These are phyloP conservation scores for Monodelphis domestica DNA, from an alignment of 2,797 vertebrate species.

Conservation along the genomic window DNA sequence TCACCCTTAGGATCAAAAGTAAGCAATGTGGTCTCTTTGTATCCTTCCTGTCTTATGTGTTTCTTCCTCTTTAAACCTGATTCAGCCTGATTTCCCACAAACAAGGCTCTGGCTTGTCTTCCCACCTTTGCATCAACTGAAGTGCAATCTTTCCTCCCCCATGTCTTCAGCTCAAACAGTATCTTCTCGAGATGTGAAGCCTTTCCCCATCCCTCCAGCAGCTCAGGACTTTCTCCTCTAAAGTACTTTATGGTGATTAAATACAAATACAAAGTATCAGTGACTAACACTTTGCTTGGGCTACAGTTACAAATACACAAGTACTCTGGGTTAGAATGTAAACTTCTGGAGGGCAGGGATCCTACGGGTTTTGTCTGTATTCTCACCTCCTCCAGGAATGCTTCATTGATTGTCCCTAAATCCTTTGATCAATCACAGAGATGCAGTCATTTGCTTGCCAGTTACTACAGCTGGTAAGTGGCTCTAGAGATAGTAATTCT, in stretches of 20 bases:
- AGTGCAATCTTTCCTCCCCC: neutral
- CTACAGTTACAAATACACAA: neutral
- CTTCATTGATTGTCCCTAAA: neutral
- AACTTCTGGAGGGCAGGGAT: neutral
- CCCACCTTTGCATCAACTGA: neutral
- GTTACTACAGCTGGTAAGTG: neutral
- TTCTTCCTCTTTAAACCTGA: neutral
- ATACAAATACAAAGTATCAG: neutral
- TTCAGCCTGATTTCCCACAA: neutral
- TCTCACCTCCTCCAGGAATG: neutral
- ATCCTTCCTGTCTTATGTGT: neutral
- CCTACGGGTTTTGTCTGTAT: neutral
- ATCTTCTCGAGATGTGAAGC: neutral
- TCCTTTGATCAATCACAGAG: neutral
- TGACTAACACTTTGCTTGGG: neutral
- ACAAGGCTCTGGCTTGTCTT: neutral
- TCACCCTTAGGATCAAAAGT: neutral
- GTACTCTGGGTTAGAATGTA: neutral
- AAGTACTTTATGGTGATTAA: neutral
- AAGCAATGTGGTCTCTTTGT: neutral
- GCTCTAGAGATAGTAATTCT: neutral
- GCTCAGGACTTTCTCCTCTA: neutral
- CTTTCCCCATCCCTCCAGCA: neutral
- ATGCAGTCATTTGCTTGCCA: neutral
- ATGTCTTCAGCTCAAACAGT: neutral